These are phyloP conservation scores for Rotaria socialis DNA, from an alignment of 2,888 invertebrate species.

Conservation along the genomic window DNA sequence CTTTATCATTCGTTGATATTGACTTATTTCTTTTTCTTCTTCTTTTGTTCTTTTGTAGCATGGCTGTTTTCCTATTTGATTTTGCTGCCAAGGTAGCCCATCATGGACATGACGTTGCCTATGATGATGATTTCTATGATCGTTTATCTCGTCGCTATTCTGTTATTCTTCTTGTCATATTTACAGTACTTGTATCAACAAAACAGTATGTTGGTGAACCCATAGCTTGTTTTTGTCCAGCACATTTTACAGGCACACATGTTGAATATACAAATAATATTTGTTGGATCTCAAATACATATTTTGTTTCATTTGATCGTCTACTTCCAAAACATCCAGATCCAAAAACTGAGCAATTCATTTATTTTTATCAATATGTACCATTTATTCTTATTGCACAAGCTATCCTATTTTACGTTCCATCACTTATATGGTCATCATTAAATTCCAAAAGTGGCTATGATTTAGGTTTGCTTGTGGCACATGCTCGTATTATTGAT, in stretches of 20 bases:
- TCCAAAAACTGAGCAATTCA: conserved; percentile 39
- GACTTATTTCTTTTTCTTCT: neutral
- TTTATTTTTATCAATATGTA: conserved; percentile 47
- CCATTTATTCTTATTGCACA: conserved; percentile 47
- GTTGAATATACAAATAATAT: conserved; percentile 47
- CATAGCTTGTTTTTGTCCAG: conserved; percentile 44
- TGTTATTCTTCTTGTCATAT: conserved; percentile 44
- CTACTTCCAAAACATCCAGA: conserved; percentile 42
- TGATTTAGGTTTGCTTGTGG: conserved; percentile 40
- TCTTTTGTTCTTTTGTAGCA: neutral
- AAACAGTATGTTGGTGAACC: conserved; percentile 48
- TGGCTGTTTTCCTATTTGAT: conserved; percentile 9
- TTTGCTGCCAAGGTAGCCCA: neutral
- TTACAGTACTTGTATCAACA: conserved; percentile 46
- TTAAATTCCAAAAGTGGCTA: conserved; percentile 42
- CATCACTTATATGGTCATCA: conserved; percentile 45
- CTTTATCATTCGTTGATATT: no score
- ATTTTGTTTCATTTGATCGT: conserved; percentile 42
- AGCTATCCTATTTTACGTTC: conserved; percentile 46
- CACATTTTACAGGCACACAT: conserved; percentile 46
- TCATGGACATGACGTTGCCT: conserved; percentile 25
- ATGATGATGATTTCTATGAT: conserved; percentile 48
- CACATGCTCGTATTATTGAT: conserved; percentile 38
- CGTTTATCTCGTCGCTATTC: conserved; percentile 46
- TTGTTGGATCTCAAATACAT: conserved; percentile 46